These are phyloP conservation scores for Lasioglossum malachurum DNA, from an alignment of 2,888 invertebrate species.

Conservation along the genomic window DNA sequence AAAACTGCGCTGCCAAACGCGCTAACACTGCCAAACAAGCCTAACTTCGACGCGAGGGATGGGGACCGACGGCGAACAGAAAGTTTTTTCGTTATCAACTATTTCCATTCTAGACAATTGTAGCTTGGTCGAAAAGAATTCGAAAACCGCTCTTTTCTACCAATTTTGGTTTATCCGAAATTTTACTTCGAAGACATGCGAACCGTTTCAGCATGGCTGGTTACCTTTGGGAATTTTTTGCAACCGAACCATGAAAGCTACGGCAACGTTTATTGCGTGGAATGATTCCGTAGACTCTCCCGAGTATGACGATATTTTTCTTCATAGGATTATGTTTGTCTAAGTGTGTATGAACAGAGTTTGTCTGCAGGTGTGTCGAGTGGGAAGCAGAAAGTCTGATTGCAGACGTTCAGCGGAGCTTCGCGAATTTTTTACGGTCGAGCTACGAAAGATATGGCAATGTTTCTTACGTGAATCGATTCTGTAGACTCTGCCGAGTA, in stretches of 20 bases:
- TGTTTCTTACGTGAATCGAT: not conserved
- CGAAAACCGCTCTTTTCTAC: not conserved
- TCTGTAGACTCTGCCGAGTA: not conserved
- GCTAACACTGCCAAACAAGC: not conserved
- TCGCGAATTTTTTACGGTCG: too few species aligned
- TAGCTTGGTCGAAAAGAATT: not conserved
- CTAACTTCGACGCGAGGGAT: not conserved
- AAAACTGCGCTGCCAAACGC: not conserved
- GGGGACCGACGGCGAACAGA: not conserved
- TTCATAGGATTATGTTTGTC: not conserved
- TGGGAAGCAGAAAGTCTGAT: too few species aligned
- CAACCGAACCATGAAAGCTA: not conserved
- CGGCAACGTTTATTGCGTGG: not conserved
- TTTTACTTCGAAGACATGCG: not conserved
- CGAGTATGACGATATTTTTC: not conserved
- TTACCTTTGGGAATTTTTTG: not conserved
- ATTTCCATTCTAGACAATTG: not conserved
- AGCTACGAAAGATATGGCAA: too few species aligned
- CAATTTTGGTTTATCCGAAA: not conserved
- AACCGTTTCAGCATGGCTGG: not conserved
- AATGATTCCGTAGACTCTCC: not conserved
- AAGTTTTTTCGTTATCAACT: not conserved
- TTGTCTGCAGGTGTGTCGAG: not conserved
- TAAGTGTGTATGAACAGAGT: not conserved
- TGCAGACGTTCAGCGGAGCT: too few species aligned